Evolutionary conservation across 2,113 vertebrate species (phyloP).

Genomic region (Solea solea): DNA sequence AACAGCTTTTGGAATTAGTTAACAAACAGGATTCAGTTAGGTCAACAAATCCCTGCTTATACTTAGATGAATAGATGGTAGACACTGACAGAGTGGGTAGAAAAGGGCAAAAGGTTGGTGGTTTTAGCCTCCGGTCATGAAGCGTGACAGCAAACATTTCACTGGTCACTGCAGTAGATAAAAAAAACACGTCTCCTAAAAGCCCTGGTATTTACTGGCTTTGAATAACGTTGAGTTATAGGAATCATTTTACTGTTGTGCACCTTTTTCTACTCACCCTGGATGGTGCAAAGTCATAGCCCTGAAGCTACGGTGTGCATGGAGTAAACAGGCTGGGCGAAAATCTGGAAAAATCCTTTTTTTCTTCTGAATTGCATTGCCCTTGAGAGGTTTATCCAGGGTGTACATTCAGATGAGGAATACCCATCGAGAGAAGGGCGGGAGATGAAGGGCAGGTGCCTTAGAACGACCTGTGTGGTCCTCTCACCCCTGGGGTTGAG

Average conservation of each 20-base stretch:
- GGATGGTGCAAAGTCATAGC: neutral
- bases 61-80: neutral
- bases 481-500: neutral
- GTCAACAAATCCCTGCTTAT: too few relatives aligned
- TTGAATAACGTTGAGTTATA: conserved; percentile 18
- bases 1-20: conserved; percentile 3
- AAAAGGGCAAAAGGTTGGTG: neutral
- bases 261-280: conserved; percentile 5
- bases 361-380: neutral
- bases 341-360: conserved; percentile 4
- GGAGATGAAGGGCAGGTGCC: neutral
- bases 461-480: conserved; percentile 6
- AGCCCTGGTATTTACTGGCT: neutral
- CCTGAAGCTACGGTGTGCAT: neutral
- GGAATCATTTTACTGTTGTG: conserved; percentile 15
- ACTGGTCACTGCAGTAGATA: neutral
- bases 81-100: neutral
- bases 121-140: neutral
- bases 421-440: neutral
- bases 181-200: neutral
- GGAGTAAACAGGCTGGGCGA: neutral
- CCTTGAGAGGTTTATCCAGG: neutral
- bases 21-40: neutral
- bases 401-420: conserved; percentile 27
- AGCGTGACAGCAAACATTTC: neutral